A percentile compares a stretch with the other conserved stretches of the same genome.
These are phyloP conservation scores for Urosaurus nigricauda DNA, from an alignment of 2,797 vertebrate species.

Conservation along the genomic window DNA sequence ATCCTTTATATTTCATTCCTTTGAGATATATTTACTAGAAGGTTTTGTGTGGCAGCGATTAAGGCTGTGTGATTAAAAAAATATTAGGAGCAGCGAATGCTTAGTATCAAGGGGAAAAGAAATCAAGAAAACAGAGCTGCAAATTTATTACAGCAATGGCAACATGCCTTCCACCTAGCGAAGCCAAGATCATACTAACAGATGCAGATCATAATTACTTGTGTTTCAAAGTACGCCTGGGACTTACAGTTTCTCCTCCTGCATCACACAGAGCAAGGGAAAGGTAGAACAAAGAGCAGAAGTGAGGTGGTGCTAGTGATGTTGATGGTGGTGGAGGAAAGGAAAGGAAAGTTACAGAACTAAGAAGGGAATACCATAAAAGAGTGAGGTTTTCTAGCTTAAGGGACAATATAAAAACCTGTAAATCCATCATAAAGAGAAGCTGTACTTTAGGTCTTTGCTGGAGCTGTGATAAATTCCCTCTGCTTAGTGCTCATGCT, in stretches of 20 bases:
- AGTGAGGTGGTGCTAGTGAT: neutral
- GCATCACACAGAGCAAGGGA: constrained; percentile 64
- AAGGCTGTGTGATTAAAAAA: constrained; percentile 68
- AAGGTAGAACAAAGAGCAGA: constrained; percentile 53
- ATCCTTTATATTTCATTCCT: constrained; percentile 75
- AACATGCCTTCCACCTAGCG: constrained; percentile 73
- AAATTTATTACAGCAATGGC: constrained; percentile 66
- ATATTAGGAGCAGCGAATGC: constrained; percentile 32
- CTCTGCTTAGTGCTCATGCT: neutral
- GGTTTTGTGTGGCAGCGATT: constrained; percentile 63
- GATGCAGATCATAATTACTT: constrained; percentile 72
- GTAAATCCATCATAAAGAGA: neutral
- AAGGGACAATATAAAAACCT: neutral
- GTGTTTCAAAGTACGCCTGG: constrained; percentile 65
- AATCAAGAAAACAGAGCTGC: constrained; percentile 58
- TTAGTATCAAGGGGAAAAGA: constrained; percentile 60
- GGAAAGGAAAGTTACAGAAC: constrained; percentile 36
- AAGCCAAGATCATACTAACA: constrained; percentile 65
- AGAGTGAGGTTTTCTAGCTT: neutral
- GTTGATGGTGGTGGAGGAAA: constrained; percentile 8
- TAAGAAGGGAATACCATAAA: constrained; percentile 40
- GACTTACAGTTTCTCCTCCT: constrained; percentile 68
- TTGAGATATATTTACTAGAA: constrained; percentile 71
- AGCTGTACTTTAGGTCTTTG: neutral
- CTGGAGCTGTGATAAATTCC: neutral